A percentile compares a stretch with the other conserved stretches of the same genome.
Conservation (phyloP, 2,888 invertebrate genomes). For the Carterocephalus palaemon region DNA sequence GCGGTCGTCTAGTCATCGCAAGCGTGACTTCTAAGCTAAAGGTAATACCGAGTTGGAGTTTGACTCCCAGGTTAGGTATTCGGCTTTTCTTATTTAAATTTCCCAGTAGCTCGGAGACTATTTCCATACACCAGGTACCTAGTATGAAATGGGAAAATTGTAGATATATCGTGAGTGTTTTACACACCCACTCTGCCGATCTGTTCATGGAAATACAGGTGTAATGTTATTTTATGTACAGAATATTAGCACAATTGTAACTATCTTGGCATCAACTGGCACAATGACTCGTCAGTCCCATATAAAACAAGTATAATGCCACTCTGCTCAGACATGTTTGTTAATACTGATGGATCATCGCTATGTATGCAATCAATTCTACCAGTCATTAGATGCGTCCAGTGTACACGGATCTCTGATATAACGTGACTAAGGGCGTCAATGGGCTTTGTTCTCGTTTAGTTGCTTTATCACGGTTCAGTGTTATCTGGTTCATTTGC, state of each 20-base stretch:
- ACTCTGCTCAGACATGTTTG: neutral
- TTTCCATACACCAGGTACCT: no score
- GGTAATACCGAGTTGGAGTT: no score
- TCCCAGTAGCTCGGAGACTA: no score
- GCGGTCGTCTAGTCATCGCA: no score
- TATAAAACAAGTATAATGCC: slow-evolving; percentile 10
- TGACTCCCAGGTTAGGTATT: no score
- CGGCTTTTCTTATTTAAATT: no score
- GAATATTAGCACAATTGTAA: slow-evolving; percentile 11
- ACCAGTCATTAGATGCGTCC: slow-evolving; percentile 7
- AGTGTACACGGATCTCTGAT: neutral
- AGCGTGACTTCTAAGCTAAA: no score
- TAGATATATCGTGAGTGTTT: no score
- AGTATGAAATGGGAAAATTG: no score
- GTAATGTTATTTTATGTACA: slow-evolving; percentile 9
- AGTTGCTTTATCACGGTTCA: slow-evolving; percentile 17
- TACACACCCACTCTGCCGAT: no score
- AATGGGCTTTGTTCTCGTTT: neutral
- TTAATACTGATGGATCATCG: slow-evolving; percentile 19
- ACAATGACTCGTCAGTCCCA: slow-evolving; percentile 9
- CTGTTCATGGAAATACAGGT: no score
- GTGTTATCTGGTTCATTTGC: slow-evolving; percentile 16
- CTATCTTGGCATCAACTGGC: neutral
- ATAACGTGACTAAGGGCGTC: neutral
- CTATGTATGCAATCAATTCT: slow-evolving; percentile 21